Conservation (phyloP, 1,140 invertebrate genomes). For the Conopomorpha cramerella region DNA sequence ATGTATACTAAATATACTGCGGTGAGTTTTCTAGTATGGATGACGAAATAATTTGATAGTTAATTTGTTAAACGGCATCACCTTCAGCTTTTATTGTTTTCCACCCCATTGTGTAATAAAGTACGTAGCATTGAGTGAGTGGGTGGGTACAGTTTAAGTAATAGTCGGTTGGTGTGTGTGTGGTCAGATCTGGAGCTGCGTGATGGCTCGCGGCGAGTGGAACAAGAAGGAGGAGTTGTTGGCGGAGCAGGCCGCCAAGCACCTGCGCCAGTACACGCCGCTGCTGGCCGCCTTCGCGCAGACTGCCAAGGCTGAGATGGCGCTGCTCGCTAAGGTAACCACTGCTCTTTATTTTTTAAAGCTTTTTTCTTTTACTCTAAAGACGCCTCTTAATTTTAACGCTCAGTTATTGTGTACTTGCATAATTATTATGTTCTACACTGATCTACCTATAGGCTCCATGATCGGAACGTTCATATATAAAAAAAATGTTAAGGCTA, state of each 20-base stretch:
- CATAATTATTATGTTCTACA: too few relatives aligned
- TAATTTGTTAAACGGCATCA: background rate
- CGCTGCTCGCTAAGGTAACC: conserved; percentile 77
- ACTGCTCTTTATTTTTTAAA: too few relatives aligned
- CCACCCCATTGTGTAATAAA: too few relatives aligned
- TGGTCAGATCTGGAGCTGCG: conserved; percentile 91
- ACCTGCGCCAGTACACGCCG: conserved; percentile 82
- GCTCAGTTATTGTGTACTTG: too few relatives aligned
- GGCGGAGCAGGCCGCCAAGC: conserved; percentile 91
- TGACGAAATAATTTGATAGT: background rate
- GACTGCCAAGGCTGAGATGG: conserved; percentile 83
- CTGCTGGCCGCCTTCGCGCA: conserved; percentile 86
- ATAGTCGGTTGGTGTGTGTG: too few relatives aligned
- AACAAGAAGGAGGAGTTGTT: conserved; percentile 97
- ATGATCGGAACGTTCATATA: too few relatives aligned
- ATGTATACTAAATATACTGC: background rate
- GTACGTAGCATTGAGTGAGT: too few relatives aligned
- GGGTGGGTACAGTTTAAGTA: too few relatives aligned
- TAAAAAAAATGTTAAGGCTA: too few relatives aligned
- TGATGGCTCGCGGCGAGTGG: conserved; percentile 95
- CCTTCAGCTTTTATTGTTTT: background rate
- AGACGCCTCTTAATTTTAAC: too few relatives aligned
- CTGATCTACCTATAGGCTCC: too few relatives aligned
- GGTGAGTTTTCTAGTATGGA: background rate
- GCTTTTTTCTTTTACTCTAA: too few relatives aligned